Evolutionary conservation across 2,797 vertebrate species (phyloP), one percentile per base, ranked within the genome.

Genomic region (Darevskia nairensis): DNA sequence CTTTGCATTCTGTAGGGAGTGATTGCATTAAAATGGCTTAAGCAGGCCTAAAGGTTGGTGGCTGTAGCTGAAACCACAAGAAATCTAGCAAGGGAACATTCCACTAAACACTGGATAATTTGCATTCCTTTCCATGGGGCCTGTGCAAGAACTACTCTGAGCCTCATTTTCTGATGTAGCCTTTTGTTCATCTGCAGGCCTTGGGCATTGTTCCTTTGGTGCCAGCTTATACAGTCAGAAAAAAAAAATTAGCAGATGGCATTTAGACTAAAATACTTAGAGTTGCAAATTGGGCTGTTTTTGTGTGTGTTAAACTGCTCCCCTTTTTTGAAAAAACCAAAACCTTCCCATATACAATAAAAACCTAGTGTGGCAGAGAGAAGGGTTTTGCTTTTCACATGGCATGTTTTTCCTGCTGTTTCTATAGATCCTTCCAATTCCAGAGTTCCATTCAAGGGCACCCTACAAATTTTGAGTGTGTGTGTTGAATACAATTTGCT

Each of bases 331-430:
- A 27, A 79, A 4, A 29, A 32, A 84, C 32, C 15, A 29, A 39
- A 35, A 88, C 1, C 55, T 84, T 23, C 59, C 92, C 92, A 25
- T 76, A 89, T 82, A 76, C 44, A 4, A 55, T 71, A 87, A 87
- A 82, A 89, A 89, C 75, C 13, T 80, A 32, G 75, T 15, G 32
- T 35, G 32, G 35, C 8, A n/a, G 35, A 64, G 15, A n/a, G 35
- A 64, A n/a, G 9, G n/a, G 21, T 25, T 84, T 13, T n/a, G 10
- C 25, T 55, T 64, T 84, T 6, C 55, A 4, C 4, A 17, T 55
- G 79, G 13, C 19, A 8, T 25, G n/a, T 10, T 1, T 0, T 35
- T 64, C 44, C 15, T 66, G 35, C 15, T 75, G 21, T 39, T 84
- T 55, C 21, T 79, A 25, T 80, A 81, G 6, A 61, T 71, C 72